Percentiles rank a stretch among this genome's conserved stretches.
Conservation (phyloP, 2,113 vertebrate genomes). For the Stomatorhinus ivindoensis region DNA sequence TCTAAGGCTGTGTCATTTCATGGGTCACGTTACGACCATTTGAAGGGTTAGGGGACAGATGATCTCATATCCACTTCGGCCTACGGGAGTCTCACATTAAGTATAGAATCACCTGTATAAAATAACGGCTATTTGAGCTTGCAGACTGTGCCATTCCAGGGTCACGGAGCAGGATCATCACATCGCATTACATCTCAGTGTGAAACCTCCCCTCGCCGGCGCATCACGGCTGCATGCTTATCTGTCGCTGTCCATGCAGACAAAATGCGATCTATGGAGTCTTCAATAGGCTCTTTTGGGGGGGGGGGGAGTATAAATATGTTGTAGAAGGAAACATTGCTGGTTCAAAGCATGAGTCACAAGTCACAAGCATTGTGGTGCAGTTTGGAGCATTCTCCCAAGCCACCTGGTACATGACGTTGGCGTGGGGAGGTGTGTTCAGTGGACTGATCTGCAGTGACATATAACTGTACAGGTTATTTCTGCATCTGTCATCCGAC, state of each 20-base stretch:
- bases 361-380: background rate
- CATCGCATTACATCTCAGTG: background rate
- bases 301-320: no score
- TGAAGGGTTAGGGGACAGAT: background rate
- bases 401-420: background rate
- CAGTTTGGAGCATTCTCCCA: background rate
- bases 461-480: background rate
- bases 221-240: background rate
- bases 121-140: background rate
- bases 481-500: background rate
- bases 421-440: background rate
- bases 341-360: no score
- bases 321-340: no score
- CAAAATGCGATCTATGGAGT: background rate
- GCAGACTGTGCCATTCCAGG: background rate
- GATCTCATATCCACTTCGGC: background rate
- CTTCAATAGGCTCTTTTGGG: background rate
- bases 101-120: background rate
- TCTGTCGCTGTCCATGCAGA: background rate
- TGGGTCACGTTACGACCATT: background rate
- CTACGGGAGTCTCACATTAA: background rate
- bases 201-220: background rate
- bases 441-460: background rate
- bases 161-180: background rate
- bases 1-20: background rate